Base-by-base conservation (phyloP, 2,888 invertebrate species). In the Melipona beecheii region DNA sequence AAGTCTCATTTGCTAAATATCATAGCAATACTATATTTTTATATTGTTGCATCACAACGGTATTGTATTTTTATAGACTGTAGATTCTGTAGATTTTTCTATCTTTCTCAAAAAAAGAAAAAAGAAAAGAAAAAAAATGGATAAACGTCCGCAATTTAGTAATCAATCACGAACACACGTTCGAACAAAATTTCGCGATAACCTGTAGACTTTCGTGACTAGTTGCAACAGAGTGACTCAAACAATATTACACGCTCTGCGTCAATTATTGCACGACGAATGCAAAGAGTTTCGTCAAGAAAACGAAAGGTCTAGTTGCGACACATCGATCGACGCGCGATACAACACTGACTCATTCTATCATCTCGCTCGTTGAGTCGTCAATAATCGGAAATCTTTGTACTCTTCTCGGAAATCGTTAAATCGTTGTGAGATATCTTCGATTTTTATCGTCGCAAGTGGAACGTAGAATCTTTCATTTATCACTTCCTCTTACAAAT, bases 341-440 rank as follows among this genome's bases (percentile, higher is more conserved):
- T 68, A 83, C 69, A 72, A 79, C 2, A 2, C 50, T 17, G 17
- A 36, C 21, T 24, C 21, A 1, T 24, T 17, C 4, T 11, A 27
- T 71, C 75, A 64, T 80, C 72, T 72, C 73, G 54, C 54, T 43
- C 76, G 60, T 65, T 69, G 58, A 43, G 62, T n/a, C 31, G 43
- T 24, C 62, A 15, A n/a, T 62, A 15, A 4, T 4, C 15, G 27
- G 43, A 21, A 36, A 31, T 58, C n/a, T 13, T 4, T 2, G n/a
- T 13, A 56, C 4, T 56, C 56, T n/a, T n/a, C 0, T 13, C 13
- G 13, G 13, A 15, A 2, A n/a, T 56, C n/a, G 56, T n/a, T 2
- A 15, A 56, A 15, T n/a, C n/a, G 13, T n/a, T 56, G 15, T 56
- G 5, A 56, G n/a, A 13, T n/a, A 56, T 56, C n/a, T 21, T n/a